Percentiles rank a stretch among this genome's conserved stretches.
phyloP scores from a whole-genome alignment of 2,888 invertebrate species.

The Monoplex corrugatus region DNA sequence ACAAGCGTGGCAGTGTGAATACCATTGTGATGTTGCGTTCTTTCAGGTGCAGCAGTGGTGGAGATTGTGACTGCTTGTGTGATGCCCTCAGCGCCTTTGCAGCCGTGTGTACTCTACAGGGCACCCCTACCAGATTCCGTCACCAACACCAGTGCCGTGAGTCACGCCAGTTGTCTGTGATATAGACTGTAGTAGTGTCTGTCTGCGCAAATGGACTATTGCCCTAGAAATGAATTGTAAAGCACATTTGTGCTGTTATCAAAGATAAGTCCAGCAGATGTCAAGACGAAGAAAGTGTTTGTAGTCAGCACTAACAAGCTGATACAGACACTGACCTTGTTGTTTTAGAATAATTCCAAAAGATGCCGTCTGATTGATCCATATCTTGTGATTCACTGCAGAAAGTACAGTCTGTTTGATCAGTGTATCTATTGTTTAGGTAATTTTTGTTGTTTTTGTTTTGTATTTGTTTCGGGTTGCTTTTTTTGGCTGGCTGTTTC shows the following conservation, averaged over 20 bases:
- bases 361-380: no score
- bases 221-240: not conserved
- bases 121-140: slow-evolving; percentile 89
- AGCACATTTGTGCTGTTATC: not conserved
- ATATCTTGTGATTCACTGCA: not conserved
- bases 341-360: no score
- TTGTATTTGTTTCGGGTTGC: no score
- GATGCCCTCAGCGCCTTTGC: slow-evolving; percentile 93
- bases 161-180: slow-evolving; percentile 80
- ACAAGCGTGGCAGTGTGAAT: no score
- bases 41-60: slow-evolving; percentile 91
- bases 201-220: no score
- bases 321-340: no score
- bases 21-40: not conserved
- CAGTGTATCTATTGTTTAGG: not conserved
- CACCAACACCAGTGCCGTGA: slow-evolving; percentile 91
- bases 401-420: not conserved
- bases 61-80: slow-evolving; percentile 94
- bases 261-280: not conserved
- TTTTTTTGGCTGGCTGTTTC: no score
- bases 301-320: no score
- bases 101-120: slow-evolving; percentile 89
- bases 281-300: not conserved
- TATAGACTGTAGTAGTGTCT: no score
- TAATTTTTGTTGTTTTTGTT: no score